phyloP scores from a whole-genome alignment of 2,888 invertebrate genomes.

The Dynastes maya region DNA sequence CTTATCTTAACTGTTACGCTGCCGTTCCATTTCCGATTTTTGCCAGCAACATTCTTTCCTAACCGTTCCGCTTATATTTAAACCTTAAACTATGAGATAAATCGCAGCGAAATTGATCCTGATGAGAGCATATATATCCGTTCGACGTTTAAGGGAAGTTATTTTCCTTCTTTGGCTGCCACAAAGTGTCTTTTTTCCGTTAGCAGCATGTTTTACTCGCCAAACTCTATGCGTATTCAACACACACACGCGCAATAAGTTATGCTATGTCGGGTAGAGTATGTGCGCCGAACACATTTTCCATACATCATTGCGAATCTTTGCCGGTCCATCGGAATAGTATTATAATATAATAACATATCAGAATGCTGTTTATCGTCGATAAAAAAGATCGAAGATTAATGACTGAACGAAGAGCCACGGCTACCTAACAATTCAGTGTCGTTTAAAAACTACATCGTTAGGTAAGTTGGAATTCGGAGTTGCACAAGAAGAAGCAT shows the following conservation, averaged over 20 bases:
- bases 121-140: slow-evolving; percentile 30
- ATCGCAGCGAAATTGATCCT: slow-evolving; percentile 28
- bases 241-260: slow-evolving; percentile 4
- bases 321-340: slow-evolving; percentile 9
- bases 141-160: slow-evolving; percentile 25
- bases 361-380: not conserved
- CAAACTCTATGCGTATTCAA: slow-evolving; percentile 17
- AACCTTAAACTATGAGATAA: slow-evolving; percentile 16
- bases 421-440: not conserved
- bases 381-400: not conserved
- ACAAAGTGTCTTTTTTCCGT: slow-evolving; percentile 12
- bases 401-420: slow-evolving; percentile 1
- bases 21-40: slow-evolving; percentile 27
- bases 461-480: not conserved
- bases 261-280: slow-evolving; percentile 13
- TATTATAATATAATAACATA: slow-evolving; percentile 7
- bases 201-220: slow-evolving; percentile 3
- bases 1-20: slow-evolving; percentile 23
- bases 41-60: slow-evolving; percentile 24
- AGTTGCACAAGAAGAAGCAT: not conserved
- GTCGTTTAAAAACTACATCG: not conserved
- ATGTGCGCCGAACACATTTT: not conserved
- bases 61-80: slow-evolving; percentile 16
- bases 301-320: slow-evolving; percentile 18
- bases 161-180: slow-evolving; percentile 23